Base-by-base conservation (phyloP, 2,113 vertebrate genomes). In the Baryphthengus martii region DNA sequence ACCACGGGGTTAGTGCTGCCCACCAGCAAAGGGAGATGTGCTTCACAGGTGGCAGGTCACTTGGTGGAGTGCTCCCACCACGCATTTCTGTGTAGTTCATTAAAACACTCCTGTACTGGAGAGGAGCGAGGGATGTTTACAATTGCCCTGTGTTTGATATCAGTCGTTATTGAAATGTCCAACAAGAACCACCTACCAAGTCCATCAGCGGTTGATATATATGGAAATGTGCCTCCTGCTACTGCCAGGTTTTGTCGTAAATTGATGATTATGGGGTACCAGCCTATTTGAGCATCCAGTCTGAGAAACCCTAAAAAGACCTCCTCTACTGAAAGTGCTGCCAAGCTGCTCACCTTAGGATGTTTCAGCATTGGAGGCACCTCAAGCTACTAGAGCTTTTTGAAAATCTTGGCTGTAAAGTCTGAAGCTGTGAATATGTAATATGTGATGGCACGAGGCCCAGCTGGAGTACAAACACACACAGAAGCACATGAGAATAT, bases 351-450 rank as follows among this genome's bases (percentile, higher is more conserved):
- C 0, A 28, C 85, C 79, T 85, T 47, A 33, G 83, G 85, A 90
- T 87, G 83, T 78, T 96, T 84, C 90, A 84, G 88, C 5, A 1
- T 44, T 72, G 65, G 68, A 96, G 88, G 88, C 68, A 89, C 79
- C 93, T 93, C 93, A 2, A 75, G 76, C 70, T 68, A 23, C 61
- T 61, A 65, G 58, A 89, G 92, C 75, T 88, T 83, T 89, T 83
- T 88, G 82, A 74, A 74, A 80, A 50, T 55, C 83, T 90, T 97
- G 94, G 82, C 92, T 86, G 76, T 67, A 37, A 88, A 67, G 71
- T 58, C 45, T 55, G 78, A 58, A 88, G 85, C 90, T 81, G 93
- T 90, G 95, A 95, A 90, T 93, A 40, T 71, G 5, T 90, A 90
- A 85, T 88, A 18, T 7, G 35, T 25, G 90, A 74, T 95, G 93